Evolutionary conservation across 2,797 vertebrate genomes (phyloP).

Genomic region (Vespertilio murinus): DNA sequence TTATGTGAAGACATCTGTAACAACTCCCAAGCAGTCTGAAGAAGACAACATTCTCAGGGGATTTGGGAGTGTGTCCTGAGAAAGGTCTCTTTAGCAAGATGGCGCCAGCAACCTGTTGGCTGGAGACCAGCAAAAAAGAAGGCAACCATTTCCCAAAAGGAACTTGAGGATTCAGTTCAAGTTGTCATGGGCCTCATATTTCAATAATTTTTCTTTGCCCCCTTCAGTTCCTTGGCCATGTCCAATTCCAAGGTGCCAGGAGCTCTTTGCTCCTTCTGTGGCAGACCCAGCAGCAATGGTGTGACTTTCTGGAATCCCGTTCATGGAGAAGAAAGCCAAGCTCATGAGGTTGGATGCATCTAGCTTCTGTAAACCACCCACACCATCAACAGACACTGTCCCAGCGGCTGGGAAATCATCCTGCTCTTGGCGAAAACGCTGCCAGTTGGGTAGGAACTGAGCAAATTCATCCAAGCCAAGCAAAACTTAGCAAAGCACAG

Average conservation of each 20-base stretch:
- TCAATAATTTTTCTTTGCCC: neutral
- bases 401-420: conserved; percentile 71
- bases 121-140: neutral
- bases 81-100: neutral
- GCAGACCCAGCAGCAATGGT: neutral
- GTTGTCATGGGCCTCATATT: neutral
- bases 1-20: neutral
- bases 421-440: conserved; percentile 76
- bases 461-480: conserved; percentile 80
- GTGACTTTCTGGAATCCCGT: conserved; percentile 44
- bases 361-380: conserved; percentile 81
- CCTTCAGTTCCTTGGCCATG: neutral
- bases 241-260: neutral
- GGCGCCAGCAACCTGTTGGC: fast-evolving
- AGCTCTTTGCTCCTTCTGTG: neutral
- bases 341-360: conserved; percentile 77
- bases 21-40: neutral
- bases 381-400: conserved; percentile 73
- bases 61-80: neutral
- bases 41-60: neutral
- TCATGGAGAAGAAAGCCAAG: conserved; percentile 61
- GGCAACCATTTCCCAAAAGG: neutral
- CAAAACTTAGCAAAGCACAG: conserved; percentile 71
- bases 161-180: neutral
- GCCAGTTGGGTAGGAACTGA: conserved; percentile 76